Evolutionary conservation across 2,888 invertebrate genomes (phyloP), one percentile per base, ranked within the genome.

Genomic region (Ligdia adustata): DNA sequence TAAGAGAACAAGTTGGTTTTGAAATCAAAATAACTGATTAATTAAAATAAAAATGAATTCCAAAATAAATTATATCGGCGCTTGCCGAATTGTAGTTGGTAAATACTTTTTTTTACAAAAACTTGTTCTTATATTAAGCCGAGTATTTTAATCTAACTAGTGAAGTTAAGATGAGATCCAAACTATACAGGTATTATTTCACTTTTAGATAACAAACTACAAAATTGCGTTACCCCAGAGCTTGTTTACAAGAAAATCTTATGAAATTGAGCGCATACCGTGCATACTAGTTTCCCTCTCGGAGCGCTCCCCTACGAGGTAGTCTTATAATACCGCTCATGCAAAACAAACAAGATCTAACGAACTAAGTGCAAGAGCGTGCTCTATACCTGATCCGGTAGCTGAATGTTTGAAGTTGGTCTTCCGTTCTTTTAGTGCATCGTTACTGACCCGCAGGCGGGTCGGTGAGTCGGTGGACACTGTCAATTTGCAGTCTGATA

Each of bases 401-500:
- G n/a, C n/a, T n/a, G n/a, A 6, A 6, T 18, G 6, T 18, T 6
- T 18, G 6, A 18, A 18, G 6, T 18, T 6, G 1, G 18, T 6
- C 44, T 42, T 46, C 38, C 40, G 9, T 37, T 12, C 16, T 52
- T 47, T 34, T 35, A 35, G 41, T 40, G 53, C 52, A 50, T 50
- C 43, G 47, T 50, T n/a, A n/a, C n/a, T n/a, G n/a, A 58, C 63
- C 64, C 61, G 60, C 61, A 57, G 63, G 62, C 47, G 56, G 51
- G 53, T 49, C 60, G 50, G n/a, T n/a, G n/a, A n/a, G n/a, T n/a
- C n/a, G n/a, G n/a, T 53, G 61, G 64, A 63, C 66, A 70, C 82
- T 82, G 75, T 74, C 85, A 87, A 87, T 87, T 87, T 83, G 79
- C 74, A 82, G 77, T 75, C 73, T 82, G 80, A 84, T 81, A 82